Evolutionary conservation across 2,797 vertebrate genomes (phyloP), one percentile per base, ranked within the genome.

Genomic region (Trachurus trachurus): DNA sequence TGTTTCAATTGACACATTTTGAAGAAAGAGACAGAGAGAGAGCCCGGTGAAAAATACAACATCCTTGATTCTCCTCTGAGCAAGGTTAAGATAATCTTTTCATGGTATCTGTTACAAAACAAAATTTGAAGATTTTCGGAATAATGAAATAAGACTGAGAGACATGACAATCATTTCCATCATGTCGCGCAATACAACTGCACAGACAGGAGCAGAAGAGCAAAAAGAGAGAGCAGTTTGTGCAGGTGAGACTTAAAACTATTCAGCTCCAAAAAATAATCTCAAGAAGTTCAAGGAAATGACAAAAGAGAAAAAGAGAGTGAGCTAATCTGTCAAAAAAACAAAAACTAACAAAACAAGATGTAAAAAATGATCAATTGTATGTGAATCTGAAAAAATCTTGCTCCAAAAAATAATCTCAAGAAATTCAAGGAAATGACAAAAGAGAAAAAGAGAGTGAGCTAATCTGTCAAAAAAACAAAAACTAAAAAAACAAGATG

Each of bases 81-180:
- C 22, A 49, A 70, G 26, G 56, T 66, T 44, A 71, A 63, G 37
- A 69, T 31, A 31, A 29, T 56, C 9, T 47, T 73, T 62, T 39
- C 16, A 80, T 22, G 22, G 19, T 22, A n/a, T 54, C 4, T 49
- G 40, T 7, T 42, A 4, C 29, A 4, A 44, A 78, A 67, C 17
- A 37, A 60, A 53, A 44, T 4, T 4, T 0, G 5, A 53, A 39
- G 9, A 59, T 39, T 10, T 16, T 19, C 26, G 8, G 4, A 34
- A 26, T 11, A 60, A 29, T 39, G 4, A 62, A 1, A 57, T 26
- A 50, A 21, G n/a, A 66, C 9, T 29, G 31, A 53, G 54, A 17
- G 60, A 19, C 58, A 9, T 45, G 19, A 42, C n/a, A 6, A 58
- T 44, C 16, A 15, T 12, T 9, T 17, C 60, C 17, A 12, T 12